A percentile compares a stretch with the other conserved stretches of the same genome.
Evolutionary conservation across 1,140 invertebrate genomes (phyloP).

Genomic region (Pseudoatta argentina): DNA sequence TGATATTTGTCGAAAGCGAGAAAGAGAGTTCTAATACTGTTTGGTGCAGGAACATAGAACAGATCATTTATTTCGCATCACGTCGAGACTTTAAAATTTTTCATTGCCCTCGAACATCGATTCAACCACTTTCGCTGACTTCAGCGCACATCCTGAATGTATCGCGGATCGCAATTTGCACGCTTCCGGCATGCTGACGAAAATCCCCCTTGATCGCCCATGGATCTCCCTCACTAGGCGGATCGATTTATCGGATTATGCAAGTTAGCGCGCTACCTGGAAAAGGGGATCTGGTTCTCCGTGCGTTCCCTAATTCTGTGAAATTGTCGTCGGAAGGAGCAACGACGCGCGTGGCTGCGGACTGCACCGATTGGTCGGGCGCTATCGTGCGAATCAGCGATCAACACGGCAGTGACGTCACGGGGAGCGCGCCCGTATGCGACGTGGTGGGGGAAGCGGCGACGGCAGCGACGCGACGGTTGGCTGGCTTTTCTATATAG

Average conservation of each 20-base stretch:
- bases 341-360: constrained; percentile 11
- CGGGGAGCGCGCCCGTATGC: constrained; percentile 19
- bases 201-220: constrained; percentile 18
- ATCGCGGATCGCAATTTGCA: constrained; percentile 20
- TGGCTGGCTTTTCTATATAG: constrained; percentile 77
- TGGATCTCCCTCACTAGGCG: neutral
- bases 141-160: constrained; percentile 30
- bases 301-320: constrained; percentile 59
- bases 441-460: constrained; percentile 41
- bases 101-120: constrained; percentile 15
- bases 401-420: constrained; percentile 81
- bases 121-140: constrained; percentile 29
- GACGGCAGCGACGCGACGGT: constrained; percentile 14
- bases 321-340: constrained; percentile 50
- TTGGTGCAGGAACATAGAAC: too few relatives aligned
- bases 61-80: too few relatives aligned
- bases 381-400: constrained; percentile 77
- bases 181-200: constrained; percentile 32
- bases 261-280: constrained; percentile 69
- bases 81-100: constrained; percentile 2
- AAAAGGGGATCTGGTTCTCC: constrained; percentile 71
- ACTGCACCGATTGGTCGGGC: constrained; percentile 71
- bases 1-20: too few relatives aligned
- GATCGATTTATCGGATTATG: constrained; percentile 61
- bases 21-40: too few relatives aligned